Conservation (phyloP, 2,888 invertebrate genomes). For the Nomada fucata region DNA sequence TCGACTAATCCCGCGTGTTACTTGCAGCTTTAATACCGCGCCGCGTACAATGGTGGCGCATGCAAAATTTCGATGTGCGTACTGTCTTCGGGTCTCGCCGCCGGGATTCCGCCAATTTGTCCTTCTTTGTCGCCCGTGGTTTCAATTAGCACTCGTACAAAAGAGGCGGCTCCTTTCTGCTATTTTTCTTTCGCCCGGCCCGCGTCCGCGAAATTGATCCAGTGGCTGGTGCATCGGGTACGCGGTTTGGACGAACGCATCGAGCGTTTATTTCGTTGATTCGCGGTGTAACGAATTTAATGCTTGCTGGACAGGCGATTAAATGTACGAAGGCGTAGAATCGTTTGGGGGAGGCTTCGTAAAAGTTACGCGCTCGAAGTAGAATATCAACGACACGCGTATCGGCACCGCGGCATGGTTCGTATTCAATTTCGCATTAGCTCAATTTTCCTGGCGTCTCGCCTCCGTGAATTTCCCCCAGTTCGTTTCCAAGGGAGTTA, state of each 20-base stretch:
- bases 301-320: no score
- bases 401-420: no score
- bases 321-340: no score
- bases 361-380: no score
- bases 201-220: constrained; percentile 6
- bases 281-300: no score
- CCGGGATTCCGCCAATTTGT: constrained; percentile 49
- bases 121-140: constrained; percentile 35
- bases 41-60: constrained; percentile 50
- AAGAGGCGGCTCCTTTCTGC: neutral
- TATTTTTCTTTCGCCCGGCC: neutral
- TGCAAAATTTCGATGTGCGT: constrained; percentile 63
- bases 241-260: neutral
- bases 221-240: no score
- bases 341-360: no score
- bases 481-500: neutral
- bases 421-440: no score
- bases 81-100: constrained; percentile 46
- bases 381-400: no score
- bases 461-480: neutral
- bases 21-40: constrained; percentile 70
- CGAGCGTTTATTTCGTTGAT: no score
- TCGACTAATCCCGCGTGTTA: constrained; percentile 77
- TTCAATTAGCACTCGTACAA: constrained; percentile 35
- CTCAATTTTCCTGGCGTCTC: no score